Percentiles rank a stretch among this genome's conserved stretches.
Conservation (phyloP, 1,140 invertebrate genomes). For the Frieseomelitta varia region DNA sequence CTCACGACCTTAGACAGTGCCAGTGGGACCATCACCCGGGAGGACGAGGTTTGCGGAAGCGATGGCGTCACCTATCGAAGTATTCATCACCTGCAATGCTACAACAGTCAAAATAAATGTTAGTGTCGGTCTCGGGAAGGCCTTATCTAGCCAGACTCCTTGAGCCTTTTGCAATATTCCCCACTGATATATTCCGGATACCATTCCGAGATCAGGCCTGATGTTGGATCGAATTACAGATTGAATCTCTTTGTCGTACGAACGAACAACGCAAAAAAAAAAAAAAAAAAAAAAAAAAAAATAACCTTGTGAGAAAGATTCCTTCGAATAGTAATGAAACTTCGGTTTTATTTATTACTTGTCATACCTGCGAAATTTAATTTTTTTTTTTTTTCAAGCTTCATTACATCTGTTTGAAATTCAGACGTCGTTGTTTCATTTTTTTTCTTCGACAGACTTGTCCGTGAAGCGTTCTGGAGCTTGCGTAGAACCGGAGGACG, state of each 20-base stretch:
- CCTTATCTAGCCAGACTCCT: not conserved
- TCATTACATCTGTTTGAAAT: too few relatives aligned
- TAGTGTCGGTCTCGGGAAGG: constrained; percentile 12
- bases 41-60: constrained; percentile 69
- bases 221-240: too few relatives aligned
- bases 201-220: too few relatives aligned
- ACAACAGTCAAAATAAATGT: constrained; percentile 70
- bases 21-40: constrained; percentile 33
- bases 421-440: not conserved
- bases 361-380: too few relatives aligned
- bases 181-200: too few relatives aligned
- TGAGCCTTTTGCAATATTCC: not conserved
- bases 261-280: too few relatives aligned
- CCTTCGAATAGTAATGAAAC: too few relatives aligned
- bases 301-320: too few relatives aligned
- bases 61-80: constrained; percentile 73
- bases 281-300: too few relatives aligned
- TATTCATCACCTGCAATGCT: constrained; percentile 71
- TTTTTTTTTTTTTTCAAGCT: too few relatives aligned
- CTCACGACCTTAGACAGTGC: constrained; percentile 50
- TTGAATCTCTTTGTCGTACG: too few relatives aligned
- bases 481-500: constrained; percentile 64
- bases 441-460: constrained; percentile 63
- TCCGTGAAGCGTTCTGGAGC: constrained; percentile 63
- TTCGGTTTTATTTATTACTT: too few relatives aligned